Base-by-base conservation (phyloP, 2,113 vertebrate species). In the Dasypus novemcinctus region DNA sequence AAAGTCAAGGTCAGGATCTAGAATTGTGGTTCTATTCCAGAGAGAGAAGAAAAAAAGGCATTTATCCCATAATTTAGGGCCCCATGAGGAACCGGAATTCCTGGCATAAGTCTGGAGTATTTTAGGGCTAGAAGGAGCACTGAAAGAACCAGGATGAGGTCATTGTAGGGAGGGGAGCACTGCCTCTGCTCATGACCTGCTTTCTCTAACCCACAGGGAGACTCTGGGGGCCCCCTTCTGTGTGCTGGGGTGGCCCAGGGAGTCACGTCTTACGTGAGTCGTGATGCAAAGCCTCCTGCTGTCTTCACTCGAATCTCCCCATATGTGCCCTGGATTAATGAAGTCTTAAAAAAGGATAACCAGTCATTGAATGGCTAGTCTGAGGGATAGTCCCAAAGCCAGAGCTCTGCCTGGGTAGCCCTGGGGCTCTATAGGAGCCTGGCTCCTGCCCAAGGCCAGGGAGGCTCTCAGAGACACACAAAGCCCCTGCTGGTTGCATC, bases 151-250 rank as follows among this genome's bases (percentile, higher is more conserved):
- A 27, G 36, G 38, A 12, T 14, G 43, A 68, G 49, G 31, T 52
- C 20, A 74, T 14, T 54, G 25, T 3, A 82, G 68, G 61, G 49
- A 12, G 3, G 68, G 31, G 36, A 87, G 36, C 36, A 61, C 1
- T 38, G 7, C 15, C 69, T 59, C 20, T 68, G 25, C 13, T 59
- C 93, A 59, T 6, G n/a, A 36, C 36, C 43, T 80, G 25, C 25
- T 33, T 36, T 63, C 11, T 11, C 18, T 54, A 15, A 3, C 4
- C 21, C 64, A 79, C 80, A 97, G 97, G 95, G 97, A 93, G 96
- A 97, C 43, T 97, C 95, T 0, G 97, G 97, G 38, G 96, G 96
- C 15, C 97, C 97, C 43, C 93, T 98, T 38, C 38, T 95, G 15
- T 97, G 96, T 68, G 90, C 87, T n/a, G 93, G 90, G 4, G 52